These are phyloP conservation scores for Coregonus clupeaformis DNA, from an alignment of 2,113 vertebrate genomes.

Conservation along the genomic window DNA sequence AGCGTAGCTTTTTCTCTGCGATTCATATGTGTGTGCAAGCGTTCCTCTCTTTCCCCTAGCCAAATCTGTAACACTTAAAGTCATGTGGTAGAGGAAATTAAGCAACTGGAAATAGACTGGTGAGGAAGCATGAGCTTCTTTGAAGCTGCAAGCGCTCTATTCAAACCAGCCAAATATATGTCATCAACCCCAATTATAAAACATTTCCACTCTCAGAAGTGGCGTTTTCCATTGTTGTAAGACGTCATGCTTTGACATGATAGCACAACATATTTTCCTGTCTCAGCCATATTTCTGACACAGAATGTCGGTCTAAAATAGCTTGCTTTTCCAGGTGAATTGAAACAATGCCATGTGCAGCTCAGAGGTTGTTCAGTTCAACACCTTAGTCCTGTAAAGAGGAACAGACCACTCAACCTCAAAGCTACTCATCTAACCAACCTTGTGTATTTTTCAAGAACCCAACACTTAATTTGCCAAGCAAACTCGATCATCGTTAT, in stretches of 20 bases:
- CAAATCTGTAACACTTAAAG: background rate
- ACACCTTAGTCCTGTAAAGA: too few relatives aligned
- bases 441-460: too few relatives aligned
- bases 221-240: too few relatives aligned
- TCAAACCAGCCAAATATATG: background rate
- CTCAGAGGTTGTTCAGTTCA: background rate
- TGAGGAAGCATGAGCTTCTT: background rate
- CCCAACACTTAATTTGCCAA: too few relatives aligned
- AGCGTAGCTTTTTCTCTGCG: slow-evolving; percentile 66
- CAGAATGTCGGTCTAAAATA: background rate
- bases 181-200: background rate
- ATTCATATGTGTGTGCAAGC: background rate
- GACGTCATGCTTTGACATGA: too few relatives aligned
- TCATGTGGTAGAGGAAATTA: background rate
- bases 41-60: background rate
- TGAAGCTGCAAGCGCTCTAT: background rate
- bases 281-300: background rate
- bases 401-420: background rate
- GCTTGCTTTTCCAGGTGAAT: background rate
- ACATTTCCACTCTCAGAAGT: background rate
- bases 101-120: background rate
- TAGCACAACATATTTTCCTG: too few relatives aligned
- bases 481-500: too few relatives aligned
- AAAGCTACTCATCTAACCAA: too few relatives aligned
- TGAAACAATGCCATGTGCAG: background rate